A percentile compares a stretch with the other conserved stretches of the same genome.
phyloP scores from a whole-genome alignment of 2,888 invertebrate species.

The Apoderus coryli region DNA sequence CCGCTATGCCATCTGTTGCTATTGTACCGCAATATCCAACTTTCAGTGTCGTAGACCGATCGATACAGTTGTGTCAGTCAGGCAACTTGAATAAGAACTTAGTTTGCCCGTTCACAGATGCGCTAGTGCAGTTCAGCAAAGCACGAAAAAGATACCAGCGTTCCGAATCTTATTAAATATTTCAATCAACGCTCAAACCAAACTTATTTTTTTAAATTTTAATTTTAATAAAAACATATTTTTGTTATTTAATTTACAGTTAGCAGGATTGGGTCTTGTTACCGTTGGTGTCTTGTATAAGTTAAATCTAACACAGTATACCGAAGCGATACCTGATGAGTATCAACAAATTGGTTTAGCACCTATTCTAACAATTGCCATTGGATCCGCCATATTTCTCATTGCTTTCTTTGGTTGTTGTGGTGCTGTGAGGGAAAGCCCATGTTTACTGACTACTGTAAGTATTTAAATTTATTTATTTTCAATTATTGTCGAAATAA shows the following conservation, averaged over 20 bases:
- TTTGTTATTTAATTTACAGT: slow-evolving; percentile 33
- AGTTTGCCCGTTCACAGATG: too few species aligned
- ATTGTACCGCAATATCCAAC: too few species aligned
- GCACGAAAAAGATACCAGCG: too few species aligned
- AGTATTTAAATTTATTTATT: too few species aligned
- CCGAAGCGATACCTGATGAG: slow-evolving; percentile 15
- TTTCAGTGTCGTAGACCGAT: too few species aligned
- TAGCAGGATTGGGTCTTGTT: slow-evolving; percentile 51
- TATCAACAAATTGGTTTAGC: slow-evolving; percentile 33
- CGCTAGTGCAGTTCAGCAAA: too few species aligned
- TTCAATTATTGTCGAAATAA: too few species aligned
- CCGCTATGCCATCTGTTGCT: too few species aligned
- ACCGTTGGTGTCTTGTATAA: slow-evolving; percentile 48
- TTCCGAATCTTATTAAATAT: too few species aligned
- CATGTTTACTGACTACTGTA: slow-evolving; percentile 27
- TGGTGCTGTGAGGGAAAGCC: slow-evolving; percentile 28
- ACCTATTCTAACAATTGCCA: slow-evolving; percentile 46
- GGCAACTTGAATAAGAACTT: too few species aligned
- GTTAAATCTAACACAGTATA: slow-evolving; percentile 35
- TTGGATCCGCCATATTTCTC: slow-evolving; percentile 45
- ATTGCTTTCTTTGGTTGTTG: slow-evolving; percentile 31
- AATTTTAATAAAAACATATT: slow-evolving; percentile 3
- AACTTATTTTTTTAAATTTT: background rate
- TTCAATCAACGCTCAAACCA: too few species aligned
- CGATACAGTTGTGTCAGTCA: too few species aligned